Evolutionary conservation across 2,888 invertebrate genomes (phyloP), one percentile per base, ranked within the genome.

Genomic region (Parasteatoda lunata): DNA sequence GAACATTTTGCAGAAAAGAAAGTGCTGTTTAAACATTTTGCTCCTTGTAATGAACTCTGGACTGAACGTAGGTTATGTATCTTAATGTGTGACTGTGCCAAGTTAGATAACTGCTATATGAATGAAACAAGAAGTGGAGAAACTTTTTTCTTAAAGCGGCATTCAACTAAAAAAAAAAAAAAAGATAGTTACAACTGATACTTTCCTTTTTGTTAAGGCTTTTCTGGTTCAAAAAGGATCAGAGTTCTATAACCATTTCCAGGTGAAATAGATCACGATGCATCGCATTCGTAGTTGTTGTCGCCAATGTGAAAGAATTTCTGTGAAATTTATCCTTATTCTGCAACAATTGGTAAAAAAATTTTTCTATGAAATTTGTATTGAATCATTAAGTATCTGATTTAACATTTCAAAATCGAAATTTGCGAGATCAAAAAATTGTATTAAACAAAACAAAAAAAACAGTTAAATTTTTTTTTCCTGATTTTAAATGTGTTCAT

Each of bases 81-180:
- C 73, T 75, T 75, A 75, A 30, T 48, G 84, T 79, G 79, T 76
- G 78, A 79, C 75, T 84, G 84, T 84, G 84, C 84, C 84, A 84
- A 84, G 84, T 69, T 84, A 84, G 84, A 75, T 54, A 78, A 79
- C 52, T 70, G 15, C 64, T 52, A 65, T 30, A 30, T 30, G 30
- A 30, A 66, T 48, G 71, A 65, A 48, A 15, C 13, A 59, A 79
- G 65, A 47, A 73, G 45, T 52, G 72, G 51, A 52, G 51, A 71
- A 51, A 51, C 81, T 73, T 68, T n/a, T 54, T 64, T 71, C 70
- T 79, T 73, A 81, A 48, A 52, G 30, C 54, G 82, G 69, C 68
- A 45, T 80, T 70, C 47, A 65, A 47, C 59, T 75, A 13, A 45
- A 13, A 52, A 69, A 64, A 51, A 13, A 45, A 13, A 52, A 69